Percentiles rank a stretch among this genome's conserved stretches.
phyloP scores from a whole-genome alignment of 2,888 invertebrate genomes.

The Pharmacophagus antenor region DNA sequence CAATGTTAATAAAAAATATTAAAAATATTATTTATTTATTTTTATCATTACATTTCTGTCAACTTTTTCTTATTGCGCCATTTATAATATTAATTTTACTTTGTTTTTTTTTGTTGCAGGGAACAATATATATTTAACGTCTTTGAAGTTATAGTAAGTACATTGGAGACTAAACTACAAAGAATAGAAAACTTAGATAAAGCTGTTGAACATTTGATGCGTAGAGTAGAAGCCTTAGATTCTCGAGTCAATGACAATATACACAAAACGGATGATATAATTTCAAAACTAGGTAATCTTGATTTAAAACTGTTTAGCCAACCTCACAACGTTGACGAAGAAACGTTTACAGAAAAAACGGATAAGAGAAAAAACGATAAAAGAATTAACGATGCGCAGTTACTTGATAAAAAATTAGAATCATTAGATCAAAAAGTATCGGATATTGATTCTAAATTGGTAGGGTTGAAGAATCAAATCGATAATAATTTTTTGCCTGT shows the following conservation, averaged over 20 bases:
- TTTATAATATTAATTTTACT: not conserved
- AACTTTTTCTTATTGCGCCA: not conserved
- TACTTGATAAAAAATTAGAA: constrained; percentile 84
- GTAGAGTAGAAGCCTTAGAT: constrained; percentile 90
- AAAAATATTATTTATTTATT: not conserved
- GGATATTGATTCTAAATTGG: constrained; percentile 89
- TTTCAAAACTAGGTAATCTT: constrained; percentile 86
- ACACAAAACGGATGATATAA: constrained; percentile 91
- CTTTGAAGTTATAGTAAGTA: constrained; percentile 94
- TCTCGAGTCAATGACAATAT: constrained; percentile 91
- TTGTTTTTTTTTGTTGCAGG: constrained; percentile 81
- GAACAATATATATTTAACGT: constrained; percentile 94
- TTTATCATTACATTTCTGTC: not conserved
- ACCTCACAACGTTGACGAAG: constrained; percentile 60
- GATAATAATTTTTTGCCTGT: constrained; percentile 90
- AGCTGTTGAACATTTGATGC: constrained; percentile 92
- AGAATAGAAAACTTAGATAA: constrained; percentile 93
- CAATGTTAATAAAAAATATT: not conserved
- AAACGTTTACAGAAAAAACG: constrained; percentile 55
- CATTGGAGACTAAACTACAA: constrained; percentile 92
- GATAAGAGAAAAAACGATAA: constrained; percentile 43
- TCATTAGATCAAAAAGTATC: constrained; percentile 91
- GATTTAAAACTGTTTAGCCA: constrained; percentile 88
- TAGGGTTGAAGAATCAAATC: constrained; percentile 89
- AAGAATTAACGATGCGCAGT: constrained; percentile 61